phyloP scores from a whole-genome alignment of 2,888 invertebrate species.

The Erannis defoliaria region DNA sequence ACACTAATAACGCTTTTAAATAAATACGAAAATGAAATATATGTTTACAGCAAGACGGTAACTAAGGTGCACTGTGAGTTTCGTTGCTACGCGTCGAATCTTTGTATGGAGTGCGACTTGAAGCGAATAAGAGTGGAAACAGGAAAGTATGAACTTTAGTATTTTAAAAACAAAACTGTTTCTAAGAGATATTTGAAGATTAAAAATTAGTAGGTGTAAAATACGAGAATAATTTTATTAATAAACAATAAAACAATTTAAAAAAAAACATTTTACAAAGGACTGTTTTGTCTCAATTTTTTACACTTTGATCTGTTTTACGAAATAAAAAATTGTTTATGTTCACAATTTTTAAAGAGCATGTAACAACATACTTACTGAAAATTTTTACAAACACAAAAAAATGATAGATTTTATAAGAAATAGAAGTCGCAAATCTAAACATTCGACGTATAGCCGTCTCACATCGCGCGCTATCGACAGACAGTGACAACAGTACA shows the following conservation, averaged over 20 bases:
- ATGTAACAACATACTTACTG: too few relatives aligned
- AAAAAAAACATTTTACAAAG: background rate
- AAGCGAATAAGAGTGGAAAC: constrained; percentile 19
- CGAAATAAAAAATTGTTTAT: background rate
- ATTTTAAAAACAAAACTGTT: background rate
- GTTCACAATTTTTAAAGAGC: too few relatives aligned
- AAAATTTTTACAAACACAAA: constrained; percentile 8
- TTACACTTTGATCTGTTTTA: too few relatives aligned
- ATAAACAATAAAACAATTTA: background rate
- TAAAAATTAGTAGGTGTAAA: background rate
- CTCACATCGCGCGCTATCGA: constrained; percentile 83
- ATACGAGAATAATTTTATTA: background rate
- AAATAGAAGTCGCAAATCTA: constrained; percentile 38
- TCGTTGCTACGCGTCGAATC: constrained; percentile 75
- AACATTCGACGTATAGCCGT: constrained; percentile 75
- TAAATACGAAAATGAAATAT: constrained; percentile 81
- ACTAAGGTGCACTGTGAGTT: constrained; percentile 85
- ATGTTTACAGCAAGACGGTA: constrained; percentile 84
- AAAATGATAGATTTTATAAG: constrained; percentile 39
- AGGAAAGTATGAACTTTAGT: background rate
- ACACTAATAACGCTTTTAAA: constrained; percentile 85
- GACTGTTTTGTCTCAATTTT: too few relatives aligned
- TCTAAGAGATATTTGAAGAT: background rate
- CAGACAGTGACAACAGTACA: constrained; percentile 86
- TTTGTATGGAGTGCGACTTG: constrained; percentile 60